These are phyloP conservation scores for Myocastor coypus DNA, from an alignment of 2,113 vertebrate species.

Conservation along the genomic window DNA sequence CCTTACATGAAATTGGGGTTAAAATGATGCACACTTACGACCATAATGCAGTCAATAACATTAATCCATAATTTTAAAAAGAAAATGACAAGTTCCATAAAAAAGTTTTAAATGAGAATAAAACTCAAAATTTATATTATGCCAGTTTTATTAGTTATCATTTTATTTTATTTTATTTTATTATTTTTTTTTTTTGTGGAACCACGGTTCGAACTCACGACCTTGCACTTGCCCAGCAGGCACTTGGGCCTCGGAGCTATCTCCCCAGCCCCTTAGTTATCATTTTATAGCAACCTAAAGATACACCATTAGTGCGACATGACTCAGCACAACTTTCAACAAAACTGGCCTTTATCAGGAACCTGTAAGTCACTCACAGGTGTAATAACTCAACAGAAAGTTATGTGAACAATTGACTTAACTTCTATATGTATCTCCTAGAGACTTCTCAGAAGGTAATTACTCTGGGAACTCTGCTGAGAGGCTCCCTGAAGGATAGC, in stretches of 20 bases:
- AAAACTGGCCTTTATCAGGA: not conserved
- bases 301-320: not conserved
- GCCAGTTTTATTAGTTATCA: not conserved
- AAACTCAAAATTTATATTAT: not conserved
- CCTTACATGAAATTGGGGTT: not conserved
- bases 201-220: too few relatives aligned
- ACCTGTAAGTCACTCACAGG: not conserved
- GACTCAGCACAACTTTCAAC: not conserved
- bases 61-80: not conserved
- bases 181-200: too few relatives aligned
- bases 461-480: not conserved
- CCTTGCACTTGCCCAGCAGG: too few relatives aligned
- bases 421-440: not conserved
- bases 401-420: not conserved
- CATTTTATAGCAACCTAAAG: not conserved
- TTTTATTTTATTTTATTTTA: too few relatives aligned
- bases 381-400: not conserved
- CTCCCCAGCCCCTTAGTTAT: too few relatives aligned
- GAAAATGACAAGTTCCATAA: not conserved
- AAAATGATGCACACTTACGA: constrained; percentile 31
- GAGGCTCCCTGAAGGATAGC: fast-evolving
- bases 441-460: not conserved
- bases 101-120: not conserved
- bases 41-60: not conserved
- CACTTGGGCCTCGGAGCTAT: too few relatives aligned